phyloP scores from a whole-genome alignment of 2,888 invertebrate genomes.

The Ernsta delagoae region DNA sequence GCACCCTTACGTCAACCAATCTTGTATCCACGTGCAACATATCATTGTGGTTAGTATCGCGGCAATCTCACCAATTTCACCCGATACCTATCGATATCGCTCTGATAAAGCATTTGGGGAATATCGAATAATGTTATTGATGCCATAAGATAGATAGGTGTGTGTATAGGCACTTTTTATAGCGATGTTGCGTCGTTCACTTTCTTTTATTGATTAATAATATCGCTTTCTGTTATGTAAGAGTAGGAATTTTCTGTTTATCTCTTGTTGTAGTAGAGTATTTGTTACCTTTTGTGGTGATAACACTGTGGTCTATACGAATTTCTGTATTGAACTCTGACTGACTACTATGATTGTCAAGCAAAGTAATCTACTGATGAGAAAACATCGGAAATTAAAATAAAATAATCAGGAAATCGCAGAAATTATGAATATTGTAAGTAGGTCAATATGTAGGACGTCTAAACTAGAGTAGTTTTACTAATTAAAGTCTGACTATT shows the following conservation, averaged over 20 bases:
- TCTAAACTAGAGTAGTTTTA: too few relatives aligned
- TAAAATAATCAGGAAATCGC: too few relatives aligned
- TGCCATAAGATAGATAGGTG: neutral
- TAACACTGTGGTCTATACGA: neutral
- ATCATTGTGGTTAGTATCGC: slow-evolving; percentile 15
- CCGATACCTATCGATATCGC: slow-evolving; percentile 9
- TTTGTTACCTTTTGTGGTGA: neutral
- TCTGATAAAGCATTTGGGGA: slow-evolving; percentile 5
- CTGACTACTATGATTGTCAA: neutral
- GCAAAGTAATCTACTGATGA: too few relatives aligned
- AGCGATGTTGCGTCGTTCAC: neutral
- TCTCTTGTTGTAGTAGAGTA: neutral
- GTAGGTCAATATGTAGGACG: too few relatives aligned
- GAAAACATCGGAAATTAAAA: too few relatives aligned
- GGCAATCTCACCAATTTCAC: slow-evolving; percentile 11
- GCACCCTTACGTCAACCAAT: neutral
- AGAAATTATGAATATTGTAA: too few relatives aligned
- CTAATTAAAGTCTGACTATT: too few relatives aligned
- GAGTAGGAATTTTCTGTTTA: neutral
- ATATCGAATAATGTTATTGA: slow-evolving; percentile 9
- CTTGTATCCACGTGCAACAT: slow-evolving; percentile 14
- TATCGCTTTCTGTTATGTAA: neutral
- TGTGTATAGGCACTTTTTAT: neutral
- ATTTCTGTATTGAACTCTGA: neutral
- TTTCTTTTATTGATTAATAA: neutral